These are phyloP conservation scores for Meandrusa payeni DNA, from an alignment of 2,888 invertebrate genomes.

Conservation along the genomic window DNA sequence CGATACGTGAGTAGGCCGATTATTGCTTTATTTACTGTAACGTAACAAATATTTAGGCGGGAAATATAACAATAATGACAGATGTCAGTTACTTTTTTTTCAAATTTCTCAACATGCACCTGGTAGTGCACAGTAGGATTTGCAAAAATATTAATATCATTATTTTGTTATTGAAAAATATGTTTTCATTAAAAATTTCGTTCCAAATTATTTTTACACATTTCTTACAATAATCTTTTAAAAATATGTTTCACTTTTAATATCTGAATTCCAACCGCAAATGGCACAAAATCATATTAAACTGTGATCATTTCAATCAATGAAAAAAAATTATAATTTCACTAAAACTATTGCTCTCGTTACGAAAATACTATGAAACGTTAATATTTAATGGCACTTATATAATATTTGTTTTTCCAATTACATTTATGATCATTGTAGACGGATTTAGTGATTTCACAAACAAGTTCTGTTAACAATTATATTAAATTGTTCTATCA, in stretches of 20 bases:
- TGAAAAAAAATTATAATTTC: constrained; percentile 20
- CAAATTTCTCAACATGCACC: too few species aligned
- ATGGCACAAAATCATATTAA: constrained; percentile 34
- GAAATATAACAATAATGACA: constrained; percentile 7
- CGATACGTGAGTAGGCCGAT: constrained; percentile 35
- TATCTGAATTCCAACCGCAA: constrained; percentile 11
- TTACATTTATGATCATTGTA: constrained; percentile 25
- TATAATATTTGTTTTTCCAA: constrained; percentile 46
- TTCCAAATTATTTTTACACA: constrained; percentile 29
- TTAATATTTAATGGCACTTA: constrained; percentile 71
- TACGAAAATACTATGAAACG: constrained; percentile 69
- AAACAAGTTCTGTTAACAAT: too few species aligned
- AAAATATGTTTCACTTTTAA: constrained; percentile 30
- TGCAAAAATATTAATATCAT: constrained; percentile 2
- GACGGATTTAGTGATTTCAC: constrained; percentile 1
- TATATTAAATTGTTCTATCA: too few species aligned
- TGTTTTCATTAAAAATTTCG: constrained; percentile 24
- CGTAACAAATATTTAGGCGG: constrained; percentile 5
- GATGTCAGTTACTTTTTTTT: too few species aligned
- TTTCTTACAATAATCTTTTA: constrained; percentile 30
- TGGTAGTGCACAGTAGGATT: too few species aligned
- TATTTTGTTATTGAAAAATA: constrained; percentile 11
- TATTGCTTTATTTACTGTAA: constrained; percentile 8
- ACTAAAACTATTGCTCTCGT: constrained; percentile 50
- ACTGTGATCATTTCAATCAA: constrained; percentile 22